Base-by-base conservation (phyloP, 2,888 invertebrate genomes). In the Drosophila ustulata region DNA sequence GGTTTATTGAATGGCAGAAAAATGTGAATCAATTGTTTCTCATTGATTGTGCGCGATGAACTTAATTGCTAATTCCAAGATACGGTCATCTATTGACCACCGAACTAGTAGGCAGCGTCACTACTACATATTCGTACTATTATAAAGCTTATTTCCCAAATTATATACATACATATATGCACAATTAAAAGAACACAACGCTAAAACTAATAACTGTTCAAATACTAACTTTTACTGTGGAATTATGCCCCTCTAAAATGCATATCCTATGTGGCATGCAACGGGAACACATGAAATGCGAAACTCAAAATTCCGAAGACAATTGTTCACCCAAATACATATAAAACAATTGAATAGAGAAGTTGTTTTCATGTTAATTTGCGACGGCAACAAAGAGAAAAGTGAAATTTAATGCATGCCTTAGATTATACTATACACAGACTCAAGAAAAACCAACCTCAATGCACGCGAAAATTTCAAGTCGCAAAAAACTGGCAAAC, bases 381-480 rank as follows among this genome's bases (percentile, higher is more conserved):
- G 37, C 23, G 47, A 47, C 26, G 51, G 34, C 34, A 53, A 39
- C 57, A 53, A 45, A 46, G 49, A 50, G n/a, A 62, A 58, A 82
- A 83, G 82, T 83, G 88, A 83, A 83, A 83, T 75, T 80, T 72
- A 75, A 83, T 75, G 69, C 81, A 69, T 71, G 85, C 68, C 61
- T 76, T 58, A 69, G 78, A 67, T 77, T 77, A 75, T 83, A 88
- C 83, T 80, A 71, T 66, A 66, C 80, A 78, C 37, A 56, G 30
- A 32, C 23, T 8, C n/a, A 32, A 43, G 9, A 34, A 37, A 37
- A 37, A n/a, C 11, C 37, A 37, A 34, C 34, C 11, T 34, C 77
- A 76, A 61, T 66, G 57, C 51, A 71, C 30, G 45, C 56, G 55
- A 56, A 56, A 73, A 55, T 52, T 28, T 39, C 30, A 28, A 72